These are phyloP conservation scores for Dipodomys stephensi DNA, from an alignment of 2,113 vertebrate species.

Conservation along the genomic window DNA sequence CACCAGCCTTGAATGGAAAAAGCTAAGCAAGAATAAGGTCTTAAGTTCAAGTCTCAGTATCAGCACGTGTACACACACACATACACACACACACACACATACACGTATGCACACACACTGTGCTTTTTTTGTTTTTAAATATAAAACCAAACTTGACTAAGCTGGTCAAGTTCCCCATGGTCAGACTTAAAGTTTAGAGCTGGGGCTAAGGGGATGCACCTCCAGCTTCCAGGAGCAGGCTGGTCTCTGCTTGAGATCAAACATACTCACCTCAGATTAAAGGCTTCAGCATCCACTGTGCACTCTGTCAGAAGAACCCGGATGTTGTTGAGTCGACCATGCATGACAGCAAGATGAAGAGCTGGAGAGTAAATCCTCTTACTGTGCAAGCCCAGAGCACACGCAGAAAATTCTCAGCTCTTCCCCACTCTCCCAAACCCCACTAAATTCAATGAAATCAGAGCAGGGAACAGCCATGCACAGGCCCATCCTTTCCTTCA, in stretches of 20 bases:
- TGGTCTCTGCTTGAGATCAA: not conserved
- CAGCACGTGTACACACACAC: too few species aligned
- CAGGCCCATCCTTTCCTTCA: not conserved
- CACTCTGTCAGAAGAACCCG: conserved; percentile 96
- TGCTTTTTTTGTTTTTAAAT: not conserved
- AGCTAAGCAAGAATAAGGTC: too few species aligned
- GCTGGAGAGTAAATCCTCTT: conserved; percentile 85
- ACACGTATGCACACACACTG: too few species aligned
- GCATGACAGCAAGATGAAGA: conserved; percentile 98
- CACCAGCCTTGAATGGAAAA: too few species aligned
- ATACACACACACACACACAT: too few species aligned
- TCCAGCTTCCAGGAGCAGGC: not conserved
- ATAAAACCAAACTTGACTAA: conserved; percentile 18
- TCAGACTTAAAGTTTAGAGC: not conserved
- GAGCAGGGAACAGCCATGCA: not conserved
- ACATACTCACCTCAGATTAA: conserved; percentile 93
- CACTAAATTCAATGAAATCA: not conserved
- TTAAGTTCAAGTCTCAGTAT: too few species aligned
- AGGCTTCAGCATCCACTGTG: conserved; percentile 97
- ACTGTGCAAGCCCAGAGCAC: not conserved
- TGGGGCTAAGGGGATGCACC: not conserved
- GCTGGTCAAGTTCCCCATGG: not conserved
- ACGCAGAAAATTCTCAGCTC: not conserved
- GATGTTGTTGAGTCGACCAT: conserved; percentile 97
- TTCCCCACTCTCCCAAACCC: not conserved